Evolutionary conservation across 2,113 vertebrate species (phyloP).

Genomic region (Hemiprocne comata): DNA sequence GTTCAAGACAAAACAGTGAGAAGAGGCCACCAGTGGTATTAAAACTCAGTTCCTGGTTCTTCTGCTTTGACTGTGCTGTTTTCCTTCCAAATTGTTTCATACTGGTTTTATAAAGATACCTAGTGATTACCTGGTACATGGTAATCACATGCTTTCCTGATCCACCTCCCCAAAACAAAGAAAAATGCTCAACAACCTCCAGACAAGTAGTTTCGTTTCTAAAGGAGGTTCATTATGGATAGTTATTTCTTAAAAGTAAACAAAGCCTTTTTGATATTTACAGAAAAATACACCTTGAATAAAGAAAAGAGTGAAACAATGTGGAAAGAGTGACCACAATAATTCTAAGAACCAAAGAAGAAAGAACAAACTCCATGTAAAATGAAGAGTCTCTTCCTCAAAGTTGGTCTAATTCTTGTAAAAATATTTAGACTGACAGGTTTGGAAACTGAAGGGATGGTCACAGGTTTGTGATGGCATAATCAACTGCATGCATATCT

Average conservation of each 20-base stretch:
- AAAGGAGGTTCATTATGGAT: background rate
- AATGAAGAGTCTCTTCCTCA: background rate
- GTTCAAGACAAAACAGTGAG: background rate
- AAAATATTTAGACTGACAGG: background rate
- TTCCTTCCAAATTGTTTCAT: background rate
- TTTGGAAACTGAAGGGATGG: background rate
- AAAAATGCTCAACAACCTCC: background rate
- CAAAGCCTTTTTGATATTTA: constrained; percentile 58
- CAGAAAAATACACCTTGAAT: constrained; percentile 51
- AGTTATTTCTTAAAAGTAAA: background rate
- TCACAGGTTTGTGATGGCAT: background rate
- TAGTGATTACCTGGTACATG: background rate
- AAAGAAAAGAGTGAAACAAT: constrained; percentile 38
- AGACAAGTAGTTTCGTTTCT: background rate
- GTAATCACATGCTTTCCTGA: background rate
- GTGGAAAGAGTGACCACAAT: background rate
- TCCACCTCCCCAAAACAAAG: background rate
- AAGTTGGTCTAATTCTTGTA: background rate
- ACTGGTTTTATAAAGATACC: background rate
- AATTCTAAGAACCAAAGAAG: background rate
- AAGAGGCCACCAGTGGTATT: background rate
- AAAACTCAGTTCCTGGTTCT: background rate
- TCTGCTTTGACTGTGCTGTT: background rate
- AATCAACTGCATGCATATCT: background rate
- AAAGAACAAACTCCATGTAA: constrained; percentile 1